Percentiles rank a stretch among this genome's conserved stretches.
These are phyloP conservation scores for Pollachius pollachius DNA, from an alignment of 2,113 vertebrate genomes.

Conservation along the genomic window DNA sequence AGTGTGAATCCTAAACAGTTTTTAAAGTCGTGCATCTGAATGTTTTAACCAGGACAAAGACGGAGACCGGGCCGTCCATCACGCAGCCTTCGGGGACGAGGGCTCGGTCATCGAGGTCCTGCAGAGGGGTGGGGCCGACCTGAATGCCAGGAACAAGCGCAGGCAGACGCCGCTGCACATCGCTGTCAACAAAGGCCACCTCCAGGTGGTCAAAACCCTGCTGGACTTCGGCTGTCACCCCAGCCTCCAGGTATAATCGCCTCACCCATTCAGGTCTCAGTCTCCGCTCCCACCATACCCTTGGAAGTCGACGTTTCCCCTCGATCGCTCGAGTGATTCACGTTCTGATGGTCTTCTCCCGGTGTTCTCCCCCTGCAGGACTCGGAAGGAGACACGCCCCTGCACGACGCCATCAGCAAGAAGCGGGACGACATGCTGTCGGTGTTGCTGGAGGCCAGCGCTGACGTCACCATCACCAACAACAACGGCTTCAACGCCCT, in stretches of 20 bases:
- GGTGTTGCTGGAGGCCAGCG: constrained; percentile 92
- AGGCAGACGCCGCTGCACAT: constrained; percentile 96
- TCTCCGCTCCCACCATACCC: no score
- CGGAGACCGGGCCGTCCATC: constrained; percentile 95
- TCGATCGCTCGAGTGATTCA: no score
- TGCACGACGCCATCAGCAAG: constrained; percentile 98
- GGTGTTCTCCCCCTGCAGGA: constrained; percentile 74
- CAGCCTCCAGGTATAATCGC: constrained; percentile 88
- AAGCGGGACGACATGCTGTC: constrained; percentile 98
- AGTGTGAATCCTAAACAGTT: no score
- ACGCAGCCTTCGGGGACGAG: constrained; percentile 96
- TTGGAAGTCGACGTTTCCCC: no score
- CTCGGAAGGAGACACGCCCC: constrained; percentile 95
- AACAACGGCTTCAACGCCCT: constrained; percentile 98
- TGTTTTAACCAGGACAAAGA: constrained; percentile 87
- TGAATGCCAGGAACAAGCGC: constrained; percentile 97
- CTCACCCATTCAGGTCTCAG: no score
- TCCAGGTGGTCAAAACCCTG: constrained; percentile 97
- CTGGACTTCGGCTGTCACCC: constrained; percentile 97
- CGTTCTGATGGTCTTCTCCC: background rate
- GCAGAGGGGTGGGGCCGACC: constrained; percentile 92
- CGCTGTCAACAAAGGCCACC: constrained; percentile 97
- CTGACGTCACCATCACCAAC: constrained; percentile 98
- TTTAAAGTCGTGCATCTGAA: no score
- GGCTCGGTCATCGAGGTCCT: constrained; percentile 97